Evolutionary conservation across 35 echinoderm and acorn worm species (phyloP).

Genomic region (Chiridota heheva): DNA sequence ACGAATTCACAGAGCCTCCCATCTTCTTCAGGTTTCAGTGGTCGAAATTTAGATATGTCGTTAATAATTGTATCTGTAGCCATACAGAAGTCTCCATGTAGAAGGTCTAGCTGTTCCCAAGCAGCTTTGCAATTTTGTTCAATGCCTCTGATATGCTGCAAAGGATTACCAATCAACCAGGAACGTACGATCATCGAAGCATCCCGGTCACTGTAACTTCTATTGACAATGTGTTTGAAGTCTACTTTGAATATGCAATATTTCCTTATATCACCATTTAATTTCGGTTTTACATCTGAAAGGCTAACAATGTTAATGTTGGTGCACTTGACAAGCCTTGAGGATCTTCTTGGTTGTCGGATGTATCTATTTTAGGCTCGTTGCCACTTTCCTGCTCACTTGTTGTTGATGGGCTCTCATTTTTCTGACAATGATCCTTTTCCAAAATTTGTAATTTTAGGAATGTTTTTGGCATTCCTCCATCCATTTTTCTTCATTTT

Average conservation of each 20-base stretch:
- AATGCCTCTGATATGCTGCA: slow-evolving; percentile 33
- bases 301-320: neutral
- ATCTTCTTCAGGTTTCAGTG: slow-evolving; percentile 32
- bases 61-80: slow-evolving; percentile 40
- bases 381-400: too few relatives aligned
- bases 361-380: too few relatives aligned
- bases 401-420: too few relatives aligned
- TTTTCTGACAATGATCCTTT: neutral
- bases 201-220: slow-evolving; percentile 32
- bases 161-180: slow-evolving; percentile 32
- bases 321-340: too few relatives aligned
- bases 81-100: slow-evolving; percentile 44
- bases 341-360: too few relatives aligned
- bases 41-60: slow-evolving; percentile 23
- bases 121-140: slow-evolving; percentile 38
- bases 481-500: slow-evolving; percentile 32
- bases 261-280: slow-evolving; percentile 44
- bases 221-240: slow-evolving; percentile 30
- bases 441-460: neutral
- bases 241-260: slow-evolving; percentile 38
- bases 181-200: slow-evolving; percentile 22
- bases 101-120: slow-evolving; percentile 21
- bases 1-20: slow-evolving; percentile 35
- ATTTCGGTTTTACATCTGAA: slow-evolving; percentile 14
- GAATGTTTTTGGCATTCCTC: slow-evolving; percentile 32